phyloP scores from a whole-genome alignment of 2,888 invertebrate genomes.

The Hymenopus coronatus region DNA sequence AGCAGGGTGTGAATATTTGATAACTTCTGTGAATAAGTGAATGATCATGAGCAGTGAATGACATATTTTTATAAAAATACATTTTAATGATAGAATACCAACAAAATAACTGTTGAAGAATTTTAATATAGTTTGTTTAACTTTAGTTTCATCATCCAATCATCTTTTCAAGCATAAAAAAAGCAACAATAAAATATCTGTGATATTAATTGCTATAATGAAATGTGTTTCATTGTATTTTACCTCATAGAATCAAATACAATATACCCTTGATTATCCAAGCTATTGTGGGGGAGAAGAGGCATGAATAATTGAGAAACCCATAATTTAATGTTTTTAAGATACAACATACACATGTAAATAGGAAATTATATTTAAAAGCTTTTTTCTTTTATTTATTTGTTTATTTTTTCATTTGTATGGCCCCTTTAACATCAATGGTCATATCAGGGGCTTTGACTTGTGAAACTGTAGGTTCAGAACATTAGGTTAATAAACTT shows the following conservation, averaged over 20 bases:
- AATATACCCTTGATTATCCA: too few relatives aligned
- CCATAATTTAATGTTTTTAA: too few relatives aligned
- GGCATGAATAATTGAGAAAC: too few relatives aligned
- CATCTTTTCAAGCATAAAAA: neutral
- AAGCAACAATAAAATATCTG: neutral
- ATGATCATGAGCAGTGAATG: neutral
- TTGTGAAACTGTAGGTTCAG: too few relatives aligned
- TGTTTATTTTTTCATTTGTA: too few relatives aligned
- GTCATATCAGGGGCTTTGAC: too few relatives aligned
- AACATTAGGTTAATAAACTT: too few relatives aligned
- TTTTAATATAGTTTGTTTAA: neutral
- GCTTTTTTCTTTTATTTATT: too few relatives aligned
- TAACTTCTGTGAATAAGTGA: neutral
- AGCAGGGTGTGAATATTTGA: neutral
- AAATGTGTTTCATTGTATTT: neutral
- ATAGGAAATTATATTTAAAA: too few relatives aligned
- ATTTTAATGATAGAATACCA: neutral
- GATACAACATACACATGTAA: too few relatives aligned
- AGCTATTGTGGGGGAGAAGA: too few relatives aligned
- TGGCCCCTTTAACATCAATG: too few relatives aligned
- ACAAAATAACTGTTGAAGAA: neutral
- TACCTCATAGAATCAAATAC: neutral
- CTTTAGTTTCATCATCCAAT: neutral
- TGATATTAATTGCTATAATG: neutral
- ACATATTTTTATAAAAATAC: neutral